These are phyloP conservation scores for Odontamblyopus rebecca DNA, from an alignment of 2,797 vertebrate species.

Conservation along the genomic window DNA sequence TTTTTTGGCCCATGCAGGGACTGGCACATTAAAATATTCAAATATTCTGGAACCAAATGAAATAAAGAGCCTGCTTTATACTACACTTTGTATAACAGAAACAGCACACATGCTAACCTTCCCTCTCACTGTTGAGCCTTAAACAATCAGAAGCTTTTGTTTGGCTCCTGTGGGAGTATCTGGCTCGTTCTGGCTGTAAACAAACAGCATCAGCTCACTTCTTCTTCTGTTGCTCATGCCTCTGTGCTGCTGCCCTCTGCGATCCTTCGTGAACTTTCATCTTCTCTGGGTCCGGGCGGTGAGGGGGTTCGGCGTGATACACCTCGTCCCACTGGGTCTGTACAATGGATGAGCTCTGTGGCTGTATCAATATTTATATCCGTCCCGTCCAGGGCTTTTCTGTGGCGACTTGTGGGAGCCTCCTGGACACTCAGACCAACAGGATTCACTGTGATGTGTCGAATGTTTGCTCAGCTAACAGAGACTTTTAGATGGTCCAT, in stretches of 20 bases:
- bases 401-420: conserved; percentile 37
- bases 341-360: conserved; percentile 73
- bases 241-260: conserved; percentile 39
- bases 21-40: not conserved
- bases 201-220: conserved; percentile 68
- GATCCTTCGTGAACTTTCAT: conserved; percentile 72
- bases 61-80: not conserved
- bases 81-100: conserved; percentile 30
- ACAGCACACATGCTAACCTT: conserved; percentile 15
- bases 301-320: conserved; percentile 39
- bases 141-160: conserved; percentile 44
- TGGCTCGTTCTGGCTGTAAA: conserved; percentile 50
- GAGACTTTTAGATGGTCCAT: no score
- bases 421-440: conserved; percentile 40
- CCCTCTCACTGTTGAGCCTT: conserved; percentile 25
- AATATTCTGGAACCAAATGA: not conserved
- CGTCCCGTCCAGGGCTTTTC: conserved; percentile 8
- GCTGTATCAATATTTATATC: conserved; percentile 73
- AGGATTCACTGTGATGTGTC: conserved; percentile 46
- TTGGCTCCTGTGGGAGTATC: conserved; percentile 26
- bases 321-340: conserved; percentile 49
- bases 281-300: conserved; percentile 55
- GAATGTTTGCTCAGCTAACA: not conserved
- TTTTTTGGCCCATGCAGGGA: not conserved
- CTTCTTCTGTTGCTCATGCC: conserved; percentile 39